Conservation (phyloP, 2,113 vertebrate species). For the Corythornis madagascariensis region DNA sequence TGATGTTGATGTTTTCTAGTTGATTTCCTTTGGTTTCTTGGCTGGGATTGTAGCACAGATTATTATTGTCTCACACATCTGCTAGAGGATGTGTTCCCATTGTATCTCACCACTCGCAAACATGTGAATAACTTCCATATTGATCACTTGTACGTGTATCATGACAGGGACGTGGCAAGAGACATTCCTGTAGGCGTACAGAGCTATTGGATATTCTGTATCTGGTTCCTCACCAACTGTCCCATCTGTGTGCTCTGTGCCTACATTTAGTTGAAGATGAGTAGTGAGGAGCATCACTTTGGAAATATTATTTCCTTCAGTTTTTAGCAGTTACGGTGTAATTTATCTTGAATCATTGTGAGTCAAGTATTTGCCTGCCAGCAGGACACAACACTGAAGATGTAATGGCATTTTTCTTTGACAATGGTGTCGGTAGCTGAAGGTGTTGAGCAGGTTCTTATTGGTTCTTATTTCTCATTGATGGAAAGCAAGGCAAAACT, state of each 20-base stretch:
- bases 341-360: background rate
- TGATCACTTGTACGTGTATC: background rate
- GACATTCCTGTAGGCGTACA: background rate
- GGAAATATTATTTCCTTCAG: background rate
- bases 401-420: background rate
- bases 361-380: background rate
- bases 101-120: background rate
- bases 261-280: conserved; percentile 1
- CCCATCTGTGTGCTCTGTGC: conserved; percentile 13
- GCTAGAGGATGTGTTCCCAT: conserved; percentile 8
- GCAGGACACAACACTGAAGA: background rate
- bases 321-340: conserved; percentile 2
- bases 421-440: background rate
- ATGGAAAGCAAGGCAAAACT: background rate
- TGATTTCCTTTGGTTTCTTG: conserved; percentile 47
- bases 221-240: background rate
- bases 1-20: conserved; percentile 37
- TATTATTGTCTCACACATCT: conserved; percentile 23
- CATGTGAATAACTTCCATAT: background rate
- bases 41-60: background rate
- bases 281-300: background rate
- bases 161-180: background rate
- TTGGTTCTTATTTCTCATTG: background rate
- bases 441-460: background rate
- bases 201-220: background rate